Percentiles rank a stretch among this genome's conserved stretches.
These are phyloP conservation scores for Caerostris darwini DNA, from an alignment of 1,140 invertebrate species.

Conservation along the genomic window DNA sequence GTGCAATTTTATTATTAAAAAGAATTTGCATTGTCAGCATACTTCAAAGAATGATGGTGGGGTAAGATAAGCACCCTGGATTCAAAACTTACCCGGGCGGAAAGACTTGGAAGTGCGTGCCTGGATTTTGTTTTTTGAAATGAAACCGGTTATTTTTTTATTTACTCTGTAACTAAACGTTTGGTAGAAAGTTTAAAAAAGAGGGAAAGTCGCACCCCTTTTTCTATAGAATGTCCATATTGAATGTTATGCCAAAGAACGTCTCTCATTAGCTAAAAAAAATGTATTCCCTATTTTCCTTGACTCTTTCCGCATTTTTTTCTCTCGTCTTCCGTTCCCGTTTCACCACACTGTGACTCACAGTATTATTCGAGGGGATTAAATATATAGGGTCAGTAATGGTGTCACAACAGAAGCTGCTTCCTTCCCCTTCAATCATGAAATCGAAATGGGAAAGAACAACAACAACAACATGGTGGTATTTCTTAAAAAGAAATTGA, in stretches of 20 bases:
- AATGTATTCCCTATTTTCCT: slow-evolving; percentile 5
- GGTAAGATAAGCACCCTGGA: slow-evolving; percentile 71
- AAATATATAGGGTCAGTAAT: background rate
- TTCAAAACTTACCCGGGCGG: slow-evolving; percentile 72
- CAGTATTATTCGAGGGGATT: background rate
- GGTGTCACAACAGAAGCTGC: too few species aligned
- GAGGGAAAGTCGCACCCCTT: slow-evolving; percentile 20
- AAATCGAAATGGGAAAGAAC: background rate
- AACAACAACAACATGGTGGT: too few species aligned
- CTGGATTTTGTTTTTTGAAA: slow-evolving; percentile 58
- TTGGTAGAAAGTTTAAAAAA: slow-evolving; percentile 24
- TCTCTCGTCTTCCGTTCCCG: background rate
- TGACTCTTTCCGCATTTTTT: slow-evolving; percentile 6
- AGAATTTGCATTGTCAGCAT: slow-evolving; percentile 75
- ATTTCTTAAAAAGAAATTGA: too few species aligned
- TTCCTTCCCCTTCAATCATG: too few species aligned
- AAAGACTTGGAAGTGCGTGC: slow-evolving; percentile 59
- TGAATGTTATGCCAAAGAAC: slow-evolving; percentile 60
- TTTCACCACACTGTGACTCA: background rate
- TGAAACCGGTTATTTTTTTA: slow-evolving; percentile 61
- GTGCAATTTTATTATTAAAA: slow-evolving; percentile 76
- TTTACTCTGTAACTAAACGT: slow-evolving; percentile 67
- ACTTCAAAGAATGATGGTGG: slow-evolving; percentile 73
- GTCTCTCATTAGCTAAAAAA: slow-evolving; percentile 69
- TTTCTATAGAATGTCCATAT: slow-evolving; percentile 40